phyloP scores from a whole-genome alignment of 2,113 vertebrate species.

The Pseudopodoces humilis region DNA sequence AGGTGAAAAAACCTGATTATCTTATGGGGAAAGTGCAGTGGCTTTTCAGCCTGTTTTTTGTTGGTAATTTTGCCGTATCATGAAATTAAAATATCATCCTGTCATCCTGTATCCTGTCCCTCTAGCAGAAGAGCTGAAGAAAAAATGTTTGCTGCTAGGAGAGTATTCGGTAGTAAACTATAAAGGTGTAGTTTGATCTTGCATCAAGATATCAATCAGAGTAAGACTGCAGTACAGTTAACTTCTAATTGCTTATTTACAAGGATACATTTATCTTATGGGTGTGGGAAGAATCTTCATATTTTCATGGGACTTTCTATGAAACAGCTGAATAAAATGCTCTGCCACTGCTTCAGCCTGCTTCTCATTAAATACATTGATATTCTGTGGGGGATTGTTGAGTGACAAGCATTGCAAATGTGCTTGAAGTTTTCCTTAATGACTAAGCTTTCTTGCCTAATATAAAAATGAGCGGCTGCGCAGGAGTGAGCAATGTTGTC shows the following conservation, averaged over 20 bases:
- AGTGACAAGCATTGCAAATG: slow-evolving; percentile 51
- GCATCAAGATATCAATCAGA: not conserved
- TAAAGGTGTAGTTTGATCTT: not conserved
- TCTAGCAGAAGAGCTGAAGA: not conserved
- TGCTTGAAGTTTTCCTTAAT: slow-evolving; percentile 45
- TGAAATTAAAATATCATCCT: not conserved
- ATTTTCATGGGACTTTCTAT: not conserved
- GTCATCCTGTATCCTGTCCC: not conserved
- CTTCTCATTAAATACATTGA: not conserved
- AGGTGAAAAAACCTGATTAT: not conserved
- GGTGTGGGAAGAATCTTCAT: not conserved
- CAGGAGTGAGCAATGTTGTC: slow-evolving; percentile 55
- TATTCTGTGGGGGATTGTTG: slow-evolving; percentile 6
- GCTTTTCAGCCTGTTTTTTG: not conserved
- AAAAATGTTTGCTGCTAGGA: not conserved
- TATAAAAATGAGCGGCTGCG: slow-evolving; percentile 35
- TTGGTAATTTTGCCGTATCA: not conserved
- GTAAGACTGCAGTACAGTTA: not conserved
- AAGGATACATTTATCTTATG: not conserved
- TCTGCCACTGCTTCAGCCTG: not conserved
- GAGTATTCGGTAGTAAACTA: not conserved
- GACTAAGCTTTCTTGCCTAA: slow-evolving; percentile 48
- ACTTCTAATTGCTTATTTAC: not conserved
- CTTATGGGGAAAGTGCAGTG: not conserved
- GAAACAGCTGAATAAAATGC: not conserved